Conservation (phyloP, 2,797 vertebrate species). For the Sebastes oblongus region DNA sequence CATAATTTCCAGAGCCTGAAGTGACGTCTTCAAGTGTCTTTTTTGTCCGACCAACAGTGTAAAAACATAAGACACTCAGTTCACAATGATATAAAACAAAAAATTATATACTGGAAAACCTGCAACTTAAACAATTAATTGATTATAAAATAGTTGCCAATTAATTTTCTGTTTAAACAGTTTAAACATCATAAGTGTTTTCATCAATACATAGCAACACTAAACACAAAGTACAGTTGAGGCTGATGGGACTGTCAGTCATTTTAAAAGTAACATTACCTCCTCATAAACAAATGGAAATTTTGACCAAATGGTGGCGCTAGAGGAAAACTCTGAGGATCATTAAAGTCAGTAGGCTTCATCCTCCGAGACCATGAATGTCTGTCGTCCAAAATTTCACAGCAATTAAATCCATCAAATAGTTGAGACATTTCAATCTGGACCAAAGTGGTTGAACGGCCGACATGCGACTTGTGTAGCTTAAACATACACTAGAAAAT, state of each 20-base stretch:
- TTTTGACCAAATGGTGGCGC: not conserved
- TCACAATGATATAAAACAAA: not conserved
- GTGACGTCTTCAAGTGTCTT: not conserved
- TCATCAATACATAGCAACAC: not conserved
- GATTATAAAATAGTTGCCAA: too few species aligned
- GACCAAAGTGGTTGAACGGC: not conserved
- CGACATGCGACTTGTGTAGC: not conserved
- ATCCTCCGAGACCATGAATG: not conserved
- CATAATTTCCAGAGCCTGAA: too few species aligned
- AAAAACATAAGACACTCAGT: not conserved
- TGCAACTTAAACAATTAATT: too few species aligned
- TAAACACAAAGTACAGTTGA: too few species aligned
- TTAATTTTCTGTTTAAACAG: too few species aligned
- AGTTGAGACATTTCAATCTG: not conserved
- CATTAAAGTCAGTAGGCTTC: too few species aligned
- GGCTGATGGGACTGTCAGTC: not conserved
- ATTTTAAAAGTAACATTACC: too few species aligned
- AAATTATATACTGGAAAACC: too few species aligned
- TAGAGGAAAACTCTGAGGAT: not conserved
- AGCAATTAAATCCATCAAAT: too few species aligned
- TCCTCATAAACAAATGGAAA: not conserved
- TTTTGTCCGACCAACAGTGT: not conserved
- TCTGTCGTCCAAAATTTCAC: not conserved
- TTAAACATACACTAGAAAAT: not conserved
- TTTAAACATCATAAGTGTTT: not conserved